These are phyloP conservation scores for Panagrolaimus sp. DNA, from an alignment of 1,140 invertebrate species.

Conservation along the genomic window DNA sequence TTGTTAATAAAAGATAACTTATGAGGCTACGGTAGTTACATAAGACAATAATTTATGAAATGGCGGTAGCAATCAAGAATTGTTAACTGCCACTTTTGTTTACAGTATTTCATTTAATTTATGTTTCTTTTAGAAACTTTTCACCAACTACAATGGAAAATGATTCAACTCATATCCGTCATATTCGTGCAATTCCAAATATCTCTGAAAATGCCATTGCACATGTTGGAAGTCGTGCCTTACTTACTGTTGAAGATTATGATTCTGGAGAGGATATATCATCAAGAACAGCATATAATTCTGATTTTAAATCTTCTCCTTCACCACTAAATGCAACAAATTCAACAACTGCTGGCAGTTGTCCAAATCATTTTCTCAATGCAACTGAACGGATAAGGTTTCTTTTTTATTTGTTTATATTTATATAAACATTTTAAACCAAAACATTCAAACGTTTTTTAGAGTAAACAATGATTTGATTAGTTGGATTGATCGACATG, in stretches of 20 bases:
- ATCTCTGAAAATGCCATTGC: slow-evolving; percentile 9
- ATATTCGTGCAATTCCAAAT: slow-evolving; percentile 11
- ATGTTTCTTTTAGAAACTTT: not conserved
- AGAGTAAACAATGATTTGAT: slow-evolving; percentile 20
- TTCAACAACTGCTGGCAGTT: not conserved
- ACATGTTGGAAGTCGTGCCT: slow-evolving; percentile 17
- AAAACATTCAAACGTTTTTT: not conserved
- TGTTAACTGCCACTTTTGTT: not conserved
- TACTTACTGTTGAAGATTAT: slow-evolving; percentile 19
- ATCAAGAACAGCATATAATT: not conserved
- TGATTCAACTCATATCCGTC: not conserved
- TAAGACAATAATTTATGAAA: too few species aligned
- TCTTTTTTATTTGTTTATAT: not conserved
- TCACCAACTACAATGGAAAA: slow-evolving; percentile 8
- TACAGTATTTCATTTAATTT: not conserved
- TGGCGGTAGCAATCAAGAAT: not conserved
- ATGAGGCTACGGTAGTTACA: too few species aligned
- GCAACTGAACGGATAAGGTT: slow-evolving; percentile 24
- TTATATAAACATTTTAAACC: not conserved
- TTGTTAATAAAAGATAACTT: not conserved
- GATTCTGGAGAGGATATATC: slow-evolving; percentile 4
- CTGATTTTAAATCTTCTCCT: not conserved
- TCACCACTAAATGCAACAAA: not conserved
- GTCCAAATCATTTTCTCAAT: slow-evolving; percentile 18
- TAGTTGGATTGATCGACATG: slow-evolving; percentile 37